A percentile compares a stretch with the other conserved stretches of the same genome.
These are phyloP conservation scores for Schizothorax lantsangensis DNA, from an alignment of 2,797 vertebrate genomes.

Conservation along the genomic window DNA sequence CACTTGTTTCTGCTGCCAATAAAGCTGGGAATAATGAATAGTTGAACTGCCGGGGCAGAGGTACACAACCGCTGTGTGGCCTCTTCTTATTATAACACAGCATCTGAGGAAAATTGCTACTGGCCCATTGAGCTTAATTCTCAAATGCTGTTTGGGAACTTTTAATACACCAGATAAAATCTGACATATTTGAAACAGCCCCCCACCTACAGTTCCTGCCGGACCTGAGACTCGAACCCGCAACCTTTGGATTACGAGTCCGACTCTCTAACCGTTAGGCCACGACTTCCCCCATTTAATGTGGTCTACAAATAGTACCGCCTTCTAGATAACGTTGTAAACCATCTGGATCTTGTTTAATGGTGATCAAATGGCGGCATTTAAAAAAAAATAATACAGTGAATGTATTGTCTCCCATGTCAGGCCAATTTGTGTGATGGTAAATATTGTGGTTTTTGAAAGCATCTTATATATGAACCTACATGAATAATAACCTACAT, in stretches of 20 bases:
- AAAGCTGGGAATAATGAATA: slow-evolving; percentile 35
- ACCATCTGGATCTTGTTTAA: background rate
- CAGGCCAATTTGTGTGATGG: background rate
- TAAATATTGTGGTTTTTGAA: background rate
- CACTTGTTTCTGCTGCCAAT: slow-evolving; percentile 32
- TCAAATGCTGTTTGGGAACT: slow-evolving; percentile 49
- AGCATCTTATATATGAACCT: background rate
- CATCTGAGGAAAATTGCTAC: slow-evolving; percentile 52
- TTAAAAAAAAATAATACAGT: no score
- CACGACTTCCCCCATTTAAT: background rate
- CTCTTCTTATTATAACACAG: slow-evolving; percentile 26
- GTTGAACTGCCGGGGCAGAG: slow-evolving; percentile 18
- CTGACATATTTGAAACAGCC: background rate
- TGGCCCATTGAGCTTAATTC: slow-evolving; percentile 59
- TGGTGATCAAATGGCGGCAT: background rate
- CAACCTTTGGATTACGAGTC: no score
- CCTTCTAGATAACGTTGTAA: slow-evolving; percentile 14
- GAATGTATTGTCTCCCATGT: background rate
- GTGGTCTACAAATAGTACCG: background rate
- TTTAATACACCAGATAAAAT: slow-evolving; percentile 37
- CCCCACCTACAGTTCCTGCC: no score
- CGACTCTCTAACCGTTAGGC: no score
- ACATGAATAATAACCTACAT: background rate
- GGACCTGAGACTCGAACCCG: no score
- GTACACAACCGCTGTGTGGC: slow-evolving; percentile 10